A percentile compares a stretch with the other conserved stretches of the same genome.
Evolutionary conservation across 2,797 vertebrate species (phyloP).

Genomic region (Clarias fuscus): DNA sequence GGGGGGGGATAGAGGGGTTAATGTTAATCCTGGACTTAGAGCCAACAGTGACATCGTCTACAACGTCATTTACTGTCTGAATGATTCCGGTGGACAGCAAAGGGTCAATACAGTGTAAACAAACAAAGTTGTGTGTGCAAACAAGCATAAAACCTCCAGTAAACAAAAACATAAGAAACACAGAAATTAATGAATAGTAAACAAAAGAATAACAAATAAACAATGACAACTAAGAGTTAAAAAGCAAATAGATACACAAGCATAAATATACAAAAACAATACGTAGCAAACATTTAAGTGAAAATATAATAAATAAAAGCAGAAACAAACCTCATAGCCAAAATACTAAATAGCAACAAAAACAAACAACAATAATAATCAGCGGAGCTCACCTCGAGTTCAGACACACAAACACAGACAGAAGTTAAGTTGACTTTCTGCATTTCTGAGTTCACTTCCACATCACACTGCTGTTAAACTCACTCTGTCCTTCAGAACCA

Average conservation of each 20-base stretch:
- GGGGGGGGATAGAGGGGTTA: background rate
- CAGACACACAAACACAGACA: constrained; percentile 17
- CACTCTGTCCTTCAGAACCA: constrained; percentile 13
- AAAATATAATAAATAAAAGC: no score
- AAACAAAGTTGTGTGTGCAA: background rate
- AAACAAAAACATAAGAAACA: background rate
- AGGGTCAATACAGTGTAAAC: no score
- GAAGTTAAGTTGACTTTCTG: background rate
- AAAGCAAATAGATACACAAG: background rate
- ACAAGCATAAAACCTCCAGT: background rate
- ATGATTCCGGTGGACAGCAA: no score
- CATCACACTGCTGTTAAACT: background rate
- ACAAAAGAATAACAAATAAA: background rate
- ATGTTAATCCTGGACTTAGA: no score
- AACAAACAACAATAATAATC: background rate
- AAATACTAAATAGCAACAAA: background rate
- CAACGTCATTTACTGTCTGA: no score
- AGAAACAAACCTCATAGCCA: background rate
- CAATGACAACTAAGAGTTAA: background rate
- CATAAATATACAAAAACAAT: background rate
- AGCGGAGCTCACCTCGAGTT: constrained; percentile 30
- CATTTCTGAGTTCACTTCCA: constrained; percentile 36
- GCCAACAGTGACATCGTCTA: no score
- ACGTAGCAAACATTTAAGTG: background rate
- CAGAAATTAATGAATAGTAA: background rate